Evolutionary conservation across 2,797 vertebrate species (phyloP).

Genomic region (Chrosomus eos): DNA sequence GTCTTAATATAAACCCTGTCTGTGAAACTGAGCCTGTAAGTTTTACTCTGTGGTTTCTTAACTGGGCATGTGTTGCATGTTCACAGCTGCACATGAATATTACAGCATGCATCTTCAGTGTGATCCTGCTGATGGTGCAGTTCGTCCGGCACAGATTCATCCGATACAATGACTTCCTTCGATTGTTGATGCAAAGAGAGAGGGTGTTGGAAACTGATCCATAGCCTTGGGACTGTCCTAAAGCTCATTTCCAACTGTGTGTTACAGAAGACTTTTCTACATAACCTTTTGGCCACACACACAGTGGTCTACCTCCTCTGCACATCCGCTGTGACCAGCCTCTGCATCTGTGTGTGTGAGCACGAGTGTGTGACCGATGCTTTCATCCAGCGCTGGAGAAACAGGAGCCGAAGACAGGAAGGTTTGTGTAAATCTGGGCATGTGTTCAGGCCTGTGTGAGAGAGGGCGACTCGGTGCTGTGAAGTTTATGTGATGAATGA

Average conservation of each 20-base stretch:
- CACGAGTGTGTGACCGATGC: slow-evolving; percentile 42
- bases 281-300: slow-evolving; percentile 65
- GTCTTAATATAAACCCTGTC: neutral
- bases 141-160: slow-evolving; percentile 30
- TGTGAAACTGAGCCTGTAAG: neutral
- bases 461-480: neutral
- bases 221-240: slow-evolving; percentile 35
- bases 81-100: neutral
- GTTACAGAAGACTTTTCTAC: slow-evolving; percentile 72
- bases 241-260: slow-evolving; percentile 24
- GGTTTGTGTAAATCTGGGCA: neutral
- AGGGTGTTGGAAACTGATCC: slow-evolving; percentile 60
- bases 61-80: neutral
- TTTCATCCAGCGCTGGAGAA: neutral
- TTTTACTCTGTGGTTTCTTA: neutral
- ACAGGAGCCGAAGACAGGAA: neutral
- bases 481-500: neutral
- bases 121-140: slow-evolving; percentile 17
- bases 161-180: slow-evolving; percentile 31
- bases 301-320: slow-evolving; percentile 66
- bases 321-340: slow-evolving; percentile 64
- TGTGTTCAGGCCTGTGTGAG: neutral
- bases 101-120: neutral
- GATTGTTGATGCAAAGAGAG: slow-evolving; percentile 35
- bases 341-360: slow-evolving; percentile 29